Evolutionary conservation across 1,140 invertebrate species (phyloP).

Genomic region (Planococcus citri): DNA sequence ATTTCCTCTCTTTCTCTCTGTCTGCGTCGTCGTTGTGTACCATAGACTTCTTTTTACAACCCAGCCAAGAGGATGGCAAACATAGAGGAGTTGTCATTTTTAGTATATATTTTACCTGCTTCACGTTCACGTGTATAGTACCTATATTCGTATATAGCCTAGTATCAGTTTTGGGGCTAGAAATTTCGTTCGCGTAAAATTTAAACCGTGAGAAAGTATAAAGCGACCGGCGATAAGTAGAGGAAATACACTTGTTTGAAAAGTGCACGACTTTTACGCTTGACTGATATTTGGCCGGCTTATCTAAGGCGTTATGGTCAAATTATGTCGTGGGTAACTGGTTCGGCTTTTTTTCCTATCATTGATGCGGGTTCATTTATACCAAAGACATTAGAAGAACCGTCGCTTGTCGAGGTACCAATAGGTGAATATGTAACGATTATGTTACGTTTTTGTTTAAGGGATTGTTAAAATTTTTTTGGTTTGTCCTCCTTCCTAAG

Average conservation of each 20-base stretch:
- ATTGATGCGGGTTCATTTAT: conserved; percentile 6
- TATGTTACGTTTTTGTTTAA: not conserved
- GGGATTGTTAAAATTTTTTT: not conserved
- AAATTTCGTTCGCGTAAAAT: no score
- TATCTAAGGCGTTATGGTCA: not conserved
- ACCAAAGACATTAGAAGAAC: no score
- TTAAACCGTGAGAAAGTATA: not conserved
- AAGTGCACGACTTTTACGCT: conserved; percentile 1
- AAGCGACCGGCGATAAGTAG: not conserved
- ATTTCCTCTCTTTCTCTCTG: no score
- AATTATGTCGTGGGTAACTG: not conserved
- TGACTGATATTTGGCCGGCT: not conserved
- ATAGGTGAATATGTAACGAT: conserved; percentile 7
- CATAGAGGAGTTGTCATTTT: no score
- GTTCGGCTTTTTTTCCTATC: not conserved
- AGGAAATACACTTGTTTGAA: not conserved
- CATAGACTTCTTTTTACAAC: no score
- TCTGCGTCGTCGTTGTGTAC: no score
- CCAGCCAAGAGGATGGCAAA: no score
- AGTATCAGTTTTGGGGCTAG: no score
- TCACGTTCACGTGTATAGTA: no score
- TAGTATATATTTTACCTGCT: no score
- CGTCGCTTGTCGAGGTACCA: not conserved
- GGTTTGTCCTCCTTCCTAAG: not conserved
- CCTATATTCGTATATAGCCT: no score